These are phyloP conservation scores for Thunnus maccoyii DNA, from an alignment of 2,113 vertebrate species.

Conservation along the genomic window DNA sequence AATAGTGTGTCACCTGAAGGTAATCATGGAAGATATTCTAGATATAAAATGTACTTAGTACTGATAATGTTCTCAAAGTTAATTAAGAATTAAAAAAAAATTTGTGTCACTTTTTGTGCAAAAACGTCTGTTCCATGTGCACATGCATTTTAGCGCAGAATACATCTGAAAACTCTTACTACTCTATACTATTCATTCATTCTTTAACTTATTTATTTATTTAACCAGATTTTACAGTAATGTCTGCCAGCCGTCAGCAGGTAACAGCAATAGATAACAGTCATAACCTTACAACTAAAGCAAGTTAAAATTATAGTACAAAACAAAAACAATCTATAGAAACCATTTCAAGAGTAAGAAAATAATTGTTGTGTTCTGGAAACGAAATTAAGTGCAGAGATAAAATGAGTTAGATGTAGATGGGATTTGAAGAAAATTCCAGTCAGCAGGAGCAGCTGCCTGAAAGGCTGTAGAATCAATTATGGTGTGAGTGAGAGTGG, in stretches of 20 bases:
- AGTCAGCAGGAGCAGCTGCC: conserved; percentile 11
- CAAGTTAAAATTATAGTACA: neutral
- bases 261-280: neutral
- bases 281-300: neutral
- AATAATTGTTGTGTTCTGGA: conserved; percentile 16
- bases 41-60: neutral
- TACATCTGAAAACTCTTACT: too few relatives aligned
- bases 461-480: conserved; percentile 34
- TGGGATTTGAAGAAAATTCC: conserved; percentile 16
- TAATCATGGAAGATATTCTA: neutral
- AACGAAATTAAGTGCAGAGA: neutral
- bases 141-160: neutral
- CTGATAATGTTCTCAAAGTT: neutral
- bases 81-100: neutral
- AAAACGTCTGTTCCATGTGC: neutral
- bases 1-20: neutral
- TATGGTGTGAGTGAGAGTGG: conserved; percentile 2
- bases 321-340: neutral
- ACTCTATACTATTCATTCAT: neutral
- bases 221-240: neutral
- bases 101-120: neutral
- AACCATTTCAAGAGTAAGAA: conserved; percentile 3
- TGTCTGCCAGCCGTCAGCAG: neutral
- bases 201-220: neutral
- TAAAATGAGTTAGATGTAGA: conserved; percentile 13